A percentile compares a stretch with the other conserved stretches of the same genome.
These are phyloP conservation scores for Drosophila diplacantha DNA, from an alignment of 2,888 invertebrate species.

Conservation along the genomic window DNA sequence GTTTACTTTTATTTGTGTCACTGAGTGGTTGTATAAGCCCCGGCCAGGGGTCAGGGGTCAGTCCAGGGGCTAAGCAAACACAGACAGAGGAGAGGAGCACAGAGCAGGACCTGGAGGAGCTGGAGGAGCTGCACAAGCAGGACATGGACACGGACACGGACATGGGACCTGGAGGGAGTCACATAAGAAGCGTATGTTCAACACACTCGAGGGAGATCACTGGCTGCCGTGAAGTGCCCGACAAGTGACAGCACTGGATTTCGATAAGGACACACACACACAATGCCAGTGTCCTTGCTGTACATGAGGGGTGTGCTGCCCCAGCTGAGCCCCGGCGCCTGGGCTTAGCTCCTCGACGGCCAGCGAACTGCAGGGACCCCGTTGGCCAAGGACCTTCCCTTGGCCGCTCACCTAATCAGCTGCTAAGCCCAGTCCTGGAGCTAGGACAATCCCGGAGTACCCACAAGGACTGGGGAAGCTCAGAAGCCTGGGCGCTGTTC, in stretches of 20 bases:
- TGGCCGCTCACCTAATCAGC: constrained; percentile 22
- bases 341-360: constrained; percentile 5
- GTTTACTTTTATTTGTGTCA: constrained; percentile 72
- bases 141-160: neutral
- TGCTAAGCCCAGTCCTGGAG: constrained; percentile 12
- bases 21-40: constrained; percentile 71
- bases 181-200: constrained; percentile 55
- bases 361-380: constrained; percentile 15
- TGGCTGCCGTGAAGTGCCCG: constrained; percentile 63
- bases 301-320: neutral
- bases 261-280: constrained; percentile 54
- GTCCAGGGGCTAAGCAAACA: constrained; percentile 27
- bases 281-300: constrained; percentile 30
- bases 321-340: constrained; percentile 15
- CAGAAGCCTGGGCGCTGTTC: neutral
- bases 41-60: constrained; percentile 38
- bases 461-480: neutral
- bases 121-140: neutral
- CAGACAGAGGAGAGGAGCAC: constrained; percentile 7
- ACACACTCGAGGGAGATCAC: constrained; percentile 68
- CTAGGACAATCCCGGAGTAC: constrained; percentile 11
- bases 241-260: constrained; percentile 66
- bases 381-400: constrained; percentile 4
- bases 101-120: neutral
- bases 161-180: neutral